Conservation (phyloP, 23 tunicate species). For the Styela clava region DNA sequence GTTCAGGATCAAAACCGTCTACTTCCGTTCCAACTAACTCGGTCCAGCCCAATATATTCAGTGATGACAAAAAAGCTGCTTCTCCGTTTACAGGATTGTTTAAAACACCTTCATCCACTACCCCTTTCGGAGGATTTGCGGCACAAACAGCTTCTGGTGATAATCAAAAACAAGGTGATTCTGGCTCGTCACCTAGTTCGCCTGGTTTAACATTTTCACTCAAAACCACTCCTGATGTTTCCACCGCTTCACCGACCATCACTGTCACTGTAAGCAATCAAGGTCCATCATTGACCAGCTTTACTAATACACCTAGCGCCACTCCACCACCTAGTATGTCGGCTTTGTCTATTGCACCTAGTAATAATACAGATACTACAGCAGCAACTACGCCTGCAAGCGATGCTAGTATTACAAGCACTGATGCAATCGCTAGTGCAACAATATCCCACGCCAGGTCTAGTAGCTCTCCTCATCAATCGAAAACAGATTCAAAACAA, state of each 20-base stretch:
- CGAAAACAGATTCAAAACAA: neutral
- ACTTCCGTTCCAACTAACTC: neutral
- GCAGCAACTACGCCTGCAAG: too few relatives aligned
- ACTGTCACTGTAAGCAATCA: too few relatives aligned
- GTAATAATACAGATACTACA: too few relatives aligned
- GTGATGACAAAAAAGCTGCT: neutral
- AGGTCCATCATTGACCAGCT: neutral
- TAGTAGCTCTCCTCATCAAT: neutral
- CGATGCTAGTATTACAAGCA: too few relatives aligned
- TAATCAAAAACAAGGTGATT: neutral
- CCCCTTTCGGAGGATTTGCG: neutral
- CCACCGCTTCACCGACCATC: neutral
- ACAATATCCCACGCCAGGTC: neutral
- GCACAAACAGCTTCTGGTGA: neutral
- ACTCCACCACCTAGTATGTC: neutral
- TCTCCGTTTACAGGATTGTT: neutral
- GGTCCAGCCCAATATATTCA: neutral
- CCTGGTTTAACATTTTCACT: neutral
- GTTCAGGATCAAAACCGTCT: neutral
- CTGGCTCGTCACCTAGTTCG: neutral
- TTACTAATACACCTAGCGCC: neutral
- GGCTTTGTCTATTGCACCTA: neutral
- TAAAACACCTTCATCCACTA: neutral
- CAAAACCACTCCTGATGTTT: neutral
- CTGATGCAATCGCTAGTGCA: neutral